Percentiles rank a stretch among this genome's conserved stretches.
Evolutionary conservation across 2,888 invertebrate species (phyloP).

Genomic region (Terebella lapidaria): DNA sequence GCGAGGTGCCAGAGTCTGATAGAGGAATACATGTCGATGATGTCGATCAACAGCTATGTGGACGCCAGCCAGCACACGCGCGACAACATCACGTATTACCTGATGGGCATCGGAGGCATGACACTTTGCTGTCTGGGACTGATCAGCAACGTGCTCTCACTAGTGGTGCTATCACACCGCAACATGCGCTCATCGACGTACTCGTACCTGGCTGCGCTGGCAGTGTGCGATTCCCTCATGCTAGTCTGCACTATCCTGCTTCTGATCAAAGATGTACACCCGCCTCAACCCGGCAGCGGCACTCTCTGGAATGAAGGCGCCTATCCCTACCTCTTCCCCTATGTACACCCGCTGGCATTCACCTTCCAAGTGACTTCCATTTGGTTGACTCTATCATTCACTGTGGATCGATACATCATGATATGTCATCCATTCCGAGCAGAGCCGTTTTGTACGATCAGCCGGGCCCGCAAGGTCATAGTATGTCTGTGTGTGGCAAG

Average conservation of each 20-base stretch:
- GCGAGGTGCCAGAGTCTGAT: too few species aligned
- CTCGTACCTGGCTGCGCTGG: slow-evolving; percentile 47
- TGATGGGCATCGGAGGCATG: slow-evolving; percentile 48
- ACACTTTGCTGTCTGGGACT: slow-evolving; percentile 46
- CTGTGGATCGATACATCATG: slow-evolving; percentile 53
- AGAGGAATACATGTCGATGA: too few species aligned
- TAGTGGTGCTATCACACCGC: slow-evolving; percentile 42
- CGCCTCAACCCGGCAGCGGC: slow-evolving; percentile 11
- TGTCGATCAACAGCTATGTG: too few species aligned
- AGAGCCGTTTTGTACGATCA: slow-evolving; percentile 42
- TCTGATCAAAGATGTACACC: slow-evolving; percentile 36
- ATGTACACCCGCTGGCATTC: slow-evolving; percentile 45
- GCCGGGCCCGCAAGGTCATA: slow-evolving; percentile 41
- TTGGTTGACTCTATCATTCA: slow-evolving; percentile 51
- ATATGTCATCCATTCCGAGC: slow-evolving; percentile 52
- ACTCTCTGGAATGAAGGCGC: slow-evolving; percentile 26
- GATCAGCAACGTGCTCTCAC: slow-evolving; percentile 46
- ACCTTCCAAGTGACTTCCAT: slow-evolving; percentile 50
- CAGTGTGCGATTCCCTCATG: slow-evolving; percentile 48
- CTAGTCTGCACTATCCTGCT: slow-evolving; percentile 41
- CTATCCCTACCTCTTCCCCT: slow-evolving; percentile 43
- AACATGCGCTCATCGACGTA: slow-evolving; percentile 49
- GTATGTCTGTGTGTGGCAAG: slow-evolving; percentile 33
- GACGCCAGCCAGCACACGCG: slow-evolving; percentile 10
- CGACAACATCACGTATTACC: slow-evolving; percentile 38